Evolutionary conservation across 2,888 invertebrate species (phyloP), one percentile per base, ranked within the genome.

Genomic region (Caenorhabditis sp.): DNA sequence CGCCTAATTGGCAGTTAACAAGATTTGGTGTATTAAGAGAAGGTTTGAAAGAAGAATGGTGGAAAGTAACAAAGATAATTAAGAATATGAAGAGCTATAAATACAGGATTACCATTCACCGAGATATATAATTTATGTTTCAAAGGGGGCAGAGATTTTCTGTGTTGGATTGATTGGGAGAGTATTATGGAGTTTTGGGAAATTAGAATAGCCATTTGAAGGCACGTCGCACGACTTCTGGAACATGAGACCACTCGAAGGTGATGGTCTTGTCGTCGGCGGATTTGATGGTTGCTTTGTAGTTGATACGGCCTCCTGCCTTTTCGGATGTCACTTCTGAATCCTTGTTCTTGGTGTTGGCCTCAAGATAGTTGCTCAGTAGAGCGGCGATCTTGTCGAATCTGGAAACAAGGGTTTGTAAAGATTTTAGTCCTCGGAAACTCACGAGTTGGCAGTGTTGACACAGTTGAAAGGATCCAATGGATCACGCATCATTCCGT

Each of bases 401-500:
- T 26, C 86, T 86, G 59, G 31, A 44, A 44, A 19, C 0, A 22
- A 54, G n/a, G 2, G 10, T 22, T 49, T 24, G 12, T 49, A 8
- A 14, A 24, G 28, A 44, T 22, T 47, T 47, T n/a, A 7, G 16
- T 49, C n/a, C 12, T 41, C 1, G 1, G 12, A 64, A 38, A 68
- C 86, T 80, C 49, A 87, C 85, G 87, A 87, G 35, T 87, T 86
- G 1, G 87, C 85, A 8, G 87, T 83, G 54, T 80, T 86, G 31
- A 87, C 82, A 75, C 90, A 90, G 41, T 80, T 73, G 75, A 89
- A 89, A 7, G 89, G 88, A 81, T 90, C 86, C 56, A 87, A 63
- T 16, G 90, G 91, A 80, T 91, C 91, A 49, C 90, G 82, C 75
- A 89, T 87, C 87, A 89, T 86, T 76, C 90, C 90, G 72, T 90